Base-by-base conservation (phyloP, 2,797 vertebrate species). In the Oryzias sinensis region DNA sequence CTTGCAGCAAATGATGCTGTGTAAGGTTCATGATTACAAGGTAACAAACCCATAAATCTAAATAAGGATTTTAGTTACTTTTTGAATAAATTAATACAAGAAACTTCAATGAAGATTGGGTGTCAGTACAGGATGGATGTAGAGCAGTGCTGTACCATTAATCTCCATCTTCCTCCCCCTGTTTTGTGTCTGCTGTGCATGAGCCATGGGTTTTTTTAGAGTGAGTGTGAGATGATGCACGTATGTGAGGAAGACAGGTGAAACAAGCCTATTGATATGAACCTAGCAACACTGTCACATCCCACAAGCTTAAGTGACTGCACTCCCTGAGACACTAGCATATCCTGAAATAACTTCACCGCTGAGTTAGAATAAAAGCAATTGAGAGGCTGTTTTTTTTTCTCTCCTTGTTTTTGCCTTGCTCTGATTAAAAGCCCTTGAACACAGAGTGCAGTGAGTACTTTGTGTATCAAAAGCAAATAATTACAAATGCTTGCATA, bases 231-330 rank as follows among this genome's bases (percentile, higher is more conserved):
- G 50, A 60, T 58, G 73, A 72, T 7, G 57, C 70, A n/a, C 74
- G 80, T 68, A 73, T 64, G 72, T 15, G 44, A 74, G 66, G n/a
- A 45, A 81, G 79, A 79, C 84, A 84, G 80, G 74, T 77, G 70
- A 77, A 77, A 65, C 64, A 54, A 62, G 42, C 60, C 72, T 84
- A 86, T 86, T 79, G 72, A 85, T 78, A 81, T 81, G 72, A 88
- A 87, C 68, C 74, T 72, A 70, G 72, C 82, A 82, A 76, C 68
- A 59, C 79, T 80, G 78, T 84, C 80, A 81, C 74, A 80, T 79
- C 62, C 74, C 53, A 59, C 69, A 60, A 68, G 77, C 63, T n/a
- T n/a, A n/a, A 67, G 54, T 68, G 49, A 46, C 49, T 72, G 76
- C 65, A 66, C 51, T 78, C 76, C 64, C 68, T 49, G 33, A 59